Base-by-base conservation (phyloP, 2,113 vertebrate species). In the Hippoglossus stenolepis region DNA sequence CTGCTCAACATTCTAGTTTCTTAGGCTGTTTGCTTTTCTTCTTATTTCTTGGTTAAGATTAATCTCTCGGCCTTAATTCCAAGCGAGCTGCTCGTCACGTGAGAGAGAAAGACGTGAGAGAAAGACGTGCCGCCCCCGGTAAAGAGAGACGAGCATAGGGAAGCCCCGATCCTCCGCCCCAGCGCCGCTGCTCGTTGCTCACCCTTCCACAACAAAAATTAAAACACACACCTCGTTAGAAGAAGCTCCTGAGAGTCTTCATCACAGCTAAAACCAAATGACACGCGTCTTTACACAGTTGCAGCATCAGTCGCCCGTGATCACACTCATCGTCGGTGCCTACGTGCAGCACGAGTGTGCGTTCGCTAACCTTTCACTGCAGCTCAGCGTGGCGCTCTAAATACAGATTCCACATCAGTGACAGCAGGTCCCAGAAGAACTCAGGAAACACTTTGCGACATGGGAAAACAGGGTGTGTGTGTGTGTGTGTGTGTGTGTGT, bases 321-420 rank as follows among this genome's bases (percentile, higher is more conserved):
- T 86, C 74, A 61, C 70, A 64, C 64, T 79, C 84, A 82, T 77
- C 81, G 71, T 57, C 60, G 58, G 78, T 26, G 35, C 14, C 31
- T 56, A 7, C 28, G 31, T 31, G 31, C 5, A 31, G 31, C 31
- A 7, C 0, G 38, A 17, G 63, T 31, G 53, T 54, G 59, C 26
- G 60, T 26, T 9, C 15, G 65, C 38, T 77, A 86, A 91, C 82
- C 84, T 85, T 31, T 83, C 63, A 73, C 43, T 43, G 40, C 47
- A 75, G 77, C 87, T 82, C 85, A 82, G 70, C 53, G 67, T 82
- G 67, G 88, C 75, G 77, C 72, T 79, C 74, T 80, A 85, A 91
- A 86, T 72, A 87, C 85, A 86, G 84, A 88, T 79, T 88, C 76
- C 73, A 83, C 83, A 77, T 88, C 70, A 82, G 62, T 70, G 87